Conservation (phyloP, 1,140 invertebrate genomes). For the Proales similis region DNA sequence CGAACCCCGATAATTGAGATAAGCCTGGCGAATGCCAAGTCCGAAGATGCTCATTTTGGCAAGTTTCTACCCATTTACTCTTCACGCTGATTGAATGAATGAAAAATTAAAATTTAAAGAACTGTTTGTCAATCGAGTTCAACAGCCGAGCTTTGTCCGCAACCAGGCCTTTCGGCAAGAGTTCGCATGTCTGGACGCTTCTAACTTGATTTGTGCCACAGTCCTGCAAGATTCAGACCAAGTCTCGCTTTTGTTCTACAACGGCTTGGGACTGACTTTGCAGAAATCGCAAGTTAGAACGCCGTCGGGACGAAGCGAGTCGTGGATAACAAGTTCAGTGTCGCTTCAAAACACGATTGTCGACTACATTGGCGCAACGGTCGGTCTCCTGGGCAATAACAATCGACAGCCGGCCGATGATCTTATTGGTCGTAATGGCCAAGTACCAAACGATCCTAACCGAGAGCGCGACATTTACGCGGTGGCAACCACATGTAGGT, state of each 20-base stretch:
- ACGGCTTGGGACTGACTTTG: conserved; percentile 10
- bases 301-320: not conserved
- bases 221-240: not conserved
- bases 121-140: not conserved
- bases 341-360: not conserved
- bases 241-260: conserved; percentile 13
- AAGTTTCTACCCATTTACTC: not conserved
- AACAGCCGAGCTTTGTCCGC: not conserved
- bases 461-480: not conserved
- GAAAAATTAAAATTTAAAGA: too few species aligned
- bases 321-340: conserved; percentile 5
- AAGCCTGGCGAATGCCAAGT: not conserved
- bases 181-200: not conserved
- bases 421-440: not conserved
- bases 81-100: too few species aligned
- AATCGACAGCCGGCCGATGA: conserved; percentile 6
- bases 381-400: conserved; percentile 19
- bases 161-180: conserved; percentile 13
- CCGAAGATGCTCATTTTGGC: not conserved
- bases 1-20: not conserved
- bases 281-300: not conserved
- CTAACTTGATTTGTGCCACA: not conserved
- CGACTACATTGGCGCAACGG: not conserved
- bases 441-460: too few species aligned
- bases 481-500: not conserved